Conservation (phyloP, 2,797 vertebrate genomes). For the Meda fulgida region DNA sequence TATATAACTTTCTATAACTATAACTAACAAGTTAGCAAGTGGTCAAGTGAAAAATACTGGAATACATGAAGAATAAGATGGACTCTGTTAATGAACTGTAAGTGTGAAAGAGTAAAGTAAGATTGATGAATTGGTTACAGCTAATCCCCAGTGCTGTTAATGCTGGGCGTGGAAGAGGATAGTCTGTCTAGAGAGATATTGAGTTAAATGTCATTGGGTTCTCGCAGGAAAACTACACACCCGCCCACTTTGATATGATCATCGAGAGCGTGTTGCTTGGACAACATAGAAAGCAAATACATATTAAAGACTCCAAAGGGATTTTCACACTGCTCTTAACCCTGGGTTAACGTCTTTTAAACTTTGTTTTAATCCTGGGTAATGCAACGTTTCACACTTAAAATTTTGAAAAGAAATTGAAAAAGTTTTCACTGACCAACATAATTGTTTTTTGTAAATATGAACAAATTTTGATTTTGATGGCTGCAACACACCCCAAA, state of each 20-base stretch:
- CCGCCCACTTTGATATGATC: slow-evolving; percentile 19
- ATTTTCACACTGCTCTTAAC: slow-evolving; percentile 22
- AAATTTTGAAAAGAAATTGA: not conserved
- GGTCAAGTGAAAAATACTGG: not conserved
- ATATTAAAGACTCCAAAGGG: not conserved
- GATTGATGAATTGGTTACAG: slow-evolving; percentile 42
- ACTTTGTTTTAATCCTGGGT: not conserved
- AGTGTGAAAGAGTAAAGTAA: slow-evolving; percentile 64
- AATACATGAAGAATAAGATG: slow-evolving; percentile 1
- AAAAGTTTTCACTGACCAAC: no score
- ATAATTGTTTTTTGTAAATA: no score
- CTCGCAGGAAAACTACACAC: slow-evolving; percentile 32
- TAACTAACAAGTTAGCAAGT: not conserved
- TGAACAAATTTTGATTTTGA: no score
- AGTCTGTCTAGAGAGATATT: slow-evolving; percentile 79
- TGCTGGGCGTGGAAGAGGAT: slow-evolving; percentile 1
- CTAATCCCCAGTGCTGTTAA: slow-evolving; percentile 36
- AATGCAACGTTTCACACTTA: not conserved
- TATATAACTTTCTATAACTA: no score
- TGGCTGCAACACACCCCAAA: no score
- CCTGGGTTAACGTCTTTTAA: not conserved
- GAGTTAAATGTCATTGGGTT: slow-evolving; percentile 81
- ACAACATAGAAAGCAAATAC: slow-evolving; percentile 1
- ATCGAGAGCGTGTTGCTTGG: not conserved
- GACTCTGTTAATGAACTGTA: not conserved